Evolutionary conservation across 2,113 vertebrate genomes (phyloP).

Genomic region (Charina bottae): DNA sequence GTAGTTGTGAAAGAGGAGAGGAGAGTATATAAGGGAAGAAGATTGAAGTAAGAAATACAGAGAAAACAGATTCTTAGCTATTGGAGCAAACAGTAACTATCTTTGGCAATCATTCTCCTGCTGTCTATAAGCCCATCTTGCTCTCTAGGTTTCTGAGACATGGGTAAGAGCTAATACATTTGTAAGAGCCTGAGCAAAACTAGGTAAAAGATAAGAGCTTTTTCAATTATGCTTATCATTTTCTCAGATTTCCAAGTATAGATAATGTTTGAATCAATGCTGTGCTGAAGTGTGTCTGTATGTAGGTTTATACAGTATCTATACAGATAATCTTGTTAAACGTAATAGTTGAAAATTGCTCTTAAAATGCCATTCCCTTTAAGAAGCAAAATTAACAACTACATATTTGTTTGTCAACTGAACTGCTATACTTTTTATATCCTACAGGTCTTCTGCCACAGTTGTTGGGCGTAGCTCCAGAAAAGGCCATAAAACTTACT

Average conservation of each 20-base stretch:
- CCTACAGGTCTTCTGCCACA: conserved; percentile 91
- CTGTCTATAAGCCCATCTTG: not conserved
- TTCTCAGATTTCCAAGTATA: conserved; percentile 27
- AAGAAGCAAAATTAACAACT: conserved; percentile 51
- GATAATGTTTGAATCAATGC: conserved; percentile 47
- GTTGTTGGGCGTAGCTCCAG: conserved; percentile 93
- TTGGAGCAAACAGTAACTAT: not conserved
- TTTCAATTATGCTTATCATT: conserved; percentile 6
- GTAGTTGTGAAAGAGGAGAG: not conserved
- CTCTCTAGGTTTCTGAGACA: not conserved
- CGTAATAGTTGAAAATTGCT: conserved; percentile 72
- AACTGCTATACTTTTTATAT: conserved; percentile 59
- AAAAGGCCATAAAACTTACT: conserved; percentile 95
- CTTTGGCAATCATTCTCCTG: not conserved
- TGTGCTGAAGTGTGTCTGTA: conserved; percentile 31
- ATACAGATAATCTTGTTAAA: conserved; percentile 64
- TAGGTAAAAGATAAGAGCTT: not conserved
- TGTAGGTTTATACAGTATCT: not conserved
- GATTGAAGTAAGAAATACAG: not conserved
- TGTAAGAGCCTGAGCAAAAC: conserved; percentile 3
- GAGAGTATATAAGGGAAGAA: not conserved
- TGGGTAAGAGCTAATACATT: not conserved
- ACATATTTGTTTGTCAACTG: conserved; percentile 68
- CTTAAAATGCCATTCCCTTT: conserved; percentile 67
- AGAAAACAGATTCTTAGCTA: not conserved